phyloP scores from a whole-genome alignment of 2,888 invertebrate species.

The Macropis europaea region DNA sequence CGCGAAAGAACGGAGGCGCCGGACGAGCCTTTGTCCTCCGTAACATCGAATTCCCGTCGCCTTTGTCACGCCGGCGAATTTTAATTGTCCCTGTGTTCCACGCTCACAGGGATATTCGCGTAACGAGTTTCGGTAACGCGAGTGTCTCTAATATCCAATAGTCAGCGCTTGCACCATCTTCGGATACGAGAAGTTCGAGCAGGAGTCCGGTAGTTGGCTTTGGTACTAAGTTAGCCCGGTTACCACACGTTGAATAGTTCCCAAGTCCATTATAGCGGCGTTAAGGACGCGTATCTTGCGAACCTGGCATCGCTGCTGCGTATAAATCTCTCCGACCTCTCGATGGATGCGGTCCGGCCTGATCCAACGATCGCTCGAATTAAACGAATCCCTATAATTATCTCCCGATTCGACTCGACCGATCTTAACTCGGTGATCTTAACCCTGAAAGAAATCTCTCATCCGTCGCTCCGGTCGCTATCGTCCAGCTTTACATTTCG shows the following conservation, averaged over 20 bases:
- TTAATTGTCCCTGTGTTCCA: conserved; percentile 11
- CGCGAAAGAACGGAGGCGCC: conserved; percentile 4
- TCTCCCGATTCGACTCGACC: no score
- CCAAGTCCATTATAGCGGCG: conserved; percentile 61
- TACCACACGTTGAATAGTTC: conserved; percentile 58
- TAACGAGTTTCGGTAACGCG: conserved; percentile 42
- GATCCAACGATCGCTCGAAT: no score
- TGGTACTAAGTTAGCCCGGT: conserved; percentile 54
- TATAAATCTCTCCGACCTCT: conserved; percentile 21
- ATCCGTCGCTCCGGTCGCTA: no score
- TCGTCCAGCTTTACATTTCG: no score
- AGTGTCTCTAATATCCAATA: conserved; percentile 40
- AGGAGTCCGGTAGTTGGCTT: conserved; percentile 48
- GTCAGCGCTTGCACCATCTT: conserved; percentile 46
- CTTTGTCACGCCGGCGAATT: not conserved
- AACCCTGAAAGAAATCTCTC: no score
- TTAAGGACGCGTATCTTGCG: conserved; percentile 52
- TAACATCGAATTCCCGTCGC: conserved; percentile 6
- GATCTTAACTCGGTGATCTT: no score
- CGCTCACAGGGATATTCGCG: not conserved
- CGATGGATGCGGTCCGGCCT: conserved; percentile 1
- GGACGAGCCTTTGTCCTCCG: conserved; percentile 16
- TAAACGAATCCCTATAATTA: no score
- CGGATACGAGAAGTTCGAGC: conserved; percentile 34
- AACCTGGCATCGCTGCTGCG: conserved; percentile 8